Conservation (phyloP, 2,797 vertebrate species). For the Megaceryle alcyon region DNA sequence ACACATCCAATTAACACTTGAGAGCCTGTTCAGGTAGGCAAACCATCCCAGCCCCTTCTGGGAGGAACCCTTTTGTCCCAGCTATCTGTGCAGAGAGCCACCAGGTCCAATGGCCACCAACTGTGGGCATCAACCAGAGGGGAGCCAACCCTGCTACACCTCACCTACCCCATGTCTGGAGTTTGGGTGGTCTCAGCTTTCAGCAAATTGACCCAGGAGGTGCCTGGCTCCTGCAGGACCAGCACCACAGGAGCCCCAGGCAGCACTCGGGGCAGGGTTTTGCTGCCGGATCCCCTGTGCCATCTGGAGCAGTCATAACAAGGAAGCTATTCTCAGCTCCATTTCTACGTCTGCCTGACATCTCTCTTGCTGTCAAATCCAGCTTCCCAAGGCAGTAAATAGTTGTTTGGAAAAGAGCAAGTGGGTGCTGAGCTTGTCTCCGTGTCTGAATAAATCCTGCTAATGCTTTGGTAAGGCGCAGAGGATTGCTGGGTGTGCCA, state of each 20-base stretch:
- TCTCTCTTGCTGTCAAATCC: constrained; percentile 43
- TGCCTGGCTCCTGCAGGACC: neutral
- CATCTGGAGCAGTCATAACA: constrained; percentile 28
- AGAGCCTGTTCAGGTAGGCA: neutral
- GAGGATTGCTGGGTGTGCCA: neutral
- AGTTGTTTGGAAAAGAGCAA: constrained; percentile 60
- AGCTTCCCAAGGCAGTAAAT: constrained; percentile 43
- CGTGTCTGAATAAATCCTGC: neutral
- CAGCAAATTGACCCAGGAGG: neutral
- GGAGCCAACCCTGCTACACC: rapidly evolving
- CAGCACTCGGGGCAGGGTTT: rapidly evolving
- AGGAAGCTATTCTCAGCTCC: constrained; percentile 41
- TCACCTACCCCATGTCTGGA: neutral
- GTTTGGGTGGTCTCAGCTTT: neutral
- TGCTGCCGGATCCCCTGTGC: neutral
- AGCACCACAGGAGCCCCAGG: neutral
- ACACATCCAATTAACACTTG: constrained; percentile 20
- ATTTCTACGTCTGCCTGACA: constrained; percentile 25
- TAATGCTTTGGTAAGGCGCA: neutral
- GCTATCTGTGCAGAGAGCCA: neutral
- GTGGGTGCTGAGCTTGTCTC: constrained; percentile 46
- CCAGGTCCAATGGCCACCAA: rapidly evolving
- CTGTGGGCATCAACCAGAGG: neutral
- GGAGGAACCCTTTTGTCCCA: neutral
- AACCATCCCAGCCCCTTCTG: neutral